phyloP scores from a whole-genome alignment of 2,113 vertebrate genomes.

The Boleophthalmus pectinirostris region DNA sequence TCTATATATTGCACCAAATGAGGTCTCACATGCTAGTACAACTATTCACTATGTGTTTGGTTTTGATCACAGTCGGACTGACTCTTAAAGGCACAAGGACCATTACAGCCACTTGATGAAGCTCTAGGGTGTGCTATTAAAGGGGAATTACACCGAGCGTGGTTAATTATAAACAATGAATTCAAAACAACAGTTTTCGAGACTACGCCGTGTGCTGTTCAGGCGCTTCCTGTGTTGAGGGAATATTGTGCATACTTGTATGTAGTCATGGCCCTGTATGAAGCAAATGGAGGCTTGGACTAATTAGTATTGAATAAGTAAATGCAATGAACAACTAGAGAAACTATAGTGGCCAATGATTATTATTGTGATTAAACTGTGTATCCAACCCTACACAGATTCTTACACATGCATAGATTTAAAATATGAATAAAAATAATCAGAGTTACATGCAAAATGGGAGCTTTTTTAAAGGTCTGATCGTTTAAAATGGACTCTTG shows the following conservation, averaged over 20 bases:
- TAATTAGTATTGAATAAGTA: no score
- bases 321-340: no score
- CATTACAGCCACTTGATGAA: conserved; percentile 28
- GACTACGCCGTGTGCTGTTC: conserved; percentile 11
- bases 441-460: no score
- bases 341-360: no score
- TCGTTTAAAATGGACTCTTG: no score
- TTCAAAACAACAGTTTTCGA: conserved; percentile 17
- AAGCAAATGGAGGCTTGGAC: background rate
- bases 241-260: background rate
- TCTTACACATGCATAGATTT: no score
- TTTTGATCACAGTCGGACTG: conserved; percentile 44
- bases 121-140: conserved; percentile 26
- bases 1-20: conserved; percentile 24
- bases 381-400: no score
- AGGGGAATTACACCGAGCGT: conserved; percentile 19
- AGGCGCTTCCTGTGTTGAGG: background rate
- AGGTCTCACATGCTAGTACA: conserved; percentile 20
- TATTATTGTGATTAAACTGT: no score
- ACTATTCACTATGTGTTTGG: conserved; percentile 17
- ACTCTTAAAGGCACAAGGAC: conserved; percentile 26
- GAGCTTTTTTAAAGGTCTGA: no score
- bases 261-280: background rate
- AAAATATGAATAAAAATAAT: no score
- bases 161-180: conserved; percentile 22